Base-by-base conservation (phyloP, 2,113 vertebrate genomes). In the Phyllopteryx taeniolatus region DNA sequence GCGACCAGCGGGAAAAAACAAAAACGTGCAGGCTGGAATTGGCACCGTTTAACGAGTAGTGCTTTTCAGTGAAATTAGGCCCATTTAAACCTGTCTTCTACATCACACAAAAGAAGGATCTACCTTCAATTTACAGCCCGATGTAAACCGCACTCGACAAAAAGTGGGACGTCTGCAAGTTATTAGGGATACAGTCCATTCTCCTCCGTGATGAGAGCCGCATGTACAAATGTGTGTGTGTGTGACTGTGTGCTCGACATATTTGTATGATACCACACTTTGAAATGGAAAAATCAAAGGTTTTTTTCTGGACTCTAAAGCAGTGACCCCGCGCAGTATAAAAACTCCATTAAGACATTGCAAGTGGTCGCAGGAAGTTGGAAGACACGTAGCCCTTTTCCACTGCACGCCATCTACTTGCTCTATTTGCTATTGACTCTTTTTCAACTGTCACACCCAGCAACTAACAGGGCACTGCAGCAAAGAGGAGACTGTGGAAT, bases 31-130 rank as follows among this genome's bases (percentile, higher is more conserved):
- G 53, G 67, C 88, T 47, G 1, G 86, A 88, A 91, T 70, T 79
- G 87, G 91, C 88, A 90, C 86, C 78, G 83, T 85, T 89, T 91
- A 92, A 92, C 89, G 87, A 92, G 87, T 90, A 86, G 86, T 77
- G 83, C 87, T 82, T 85, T 92, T 93, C 90, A 92, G 91, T 79
- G 65, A 92, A 92, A 92, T 90, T 90, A 88, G 89, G 90, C 85
- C 86, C 85, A 87, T 93, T 93, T 90, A 92, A 92, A 92, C 89
- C 90, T 90, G 90, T 91, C 92, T 83, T 82, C 82, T 86, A 91
- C 83, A 79, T 91, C 88, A 92, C 82, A 82, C 87, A 68, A 80
- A 91, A 66, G 72, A 72, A 61, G 39, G 77, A 83, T 89, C 88
- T 91, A 92, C 91, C 90, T 89, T 88, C 87, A 85, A 89, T 91